A percentile compares a stretch with the other conserved stretches of the same genome.
phyloP scores from a whole-genome alignment of 1,140 invertebrate genomes.

The Bombus waltoni region DNA sequence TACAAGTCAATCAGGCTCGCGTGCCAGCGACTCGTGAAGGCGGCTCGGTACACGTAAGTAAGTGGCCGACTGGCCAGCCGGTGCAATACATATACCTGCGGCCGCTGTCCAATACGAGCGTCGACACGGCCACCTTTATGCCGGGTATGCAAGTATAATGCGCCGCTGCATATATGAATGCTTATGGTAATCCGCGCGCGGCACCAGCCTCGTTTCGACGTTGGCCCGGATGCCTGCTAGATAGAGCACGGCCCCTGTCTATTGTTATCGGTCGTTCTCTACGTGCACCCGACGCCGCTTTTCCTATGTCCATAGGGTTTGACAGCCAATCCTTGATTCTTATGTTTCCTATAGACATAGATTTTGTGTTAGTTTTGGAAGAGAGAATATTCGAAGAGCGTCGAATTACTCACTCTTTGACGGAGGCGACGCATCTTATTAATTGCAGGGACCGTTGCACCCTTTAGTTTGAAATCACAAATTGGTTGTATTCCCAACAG shows the following conservation, averaged over 20 bases:
- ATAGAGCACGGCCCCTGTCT: conserved; percentile 68
- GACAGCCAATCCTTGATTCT: conserved; percentile 1
- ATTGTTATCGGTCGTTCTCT: conserved; percentile 70
- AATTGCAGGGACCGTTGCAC: too few relatives aligned
- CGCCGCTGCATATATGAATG: conserved; percentile 81
- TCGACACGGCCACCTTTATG: conserved; percentile 65
- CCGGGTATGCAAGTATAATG: conserved; percentile 80
- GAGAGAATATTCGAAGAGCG: neutral
- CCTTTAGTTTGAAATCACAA: too few relatives aligned
- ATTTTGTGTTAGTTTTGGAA: too few relatives aligned
- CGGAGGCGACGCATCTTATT: too few relatives aligned
- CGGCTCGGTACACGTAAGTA: conserved; percentile 68
- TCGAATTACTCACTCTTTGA: neutral
- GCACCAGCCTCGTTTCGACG: conserved; percentile 74
- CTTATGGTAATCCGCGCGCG: conserved; percentile 79
- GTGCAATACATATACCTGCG: conserved; percentile 34
- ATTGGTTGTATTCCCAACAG: too few relatives aligned
- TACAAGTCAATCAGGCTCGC: conserved; percentile 83
- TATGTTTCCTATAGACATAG: neutral
- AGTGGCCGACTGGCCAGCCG: conserved; percentile 65
- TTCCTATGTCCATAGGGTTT: conserved; percentile 35
- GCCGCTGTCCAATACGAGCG: conserved; percentile 58
- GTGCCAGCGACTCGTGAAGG: conserved; percentile 77
- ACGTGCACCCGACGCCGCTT: conserved; percentile 51
- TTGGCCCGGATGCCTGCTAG: conserved; percentile 69